These are phyloP conservation scores for Hydrophis major DNA, from an alignment of 2,797 vertebrate genomes.

Conservation along the genomic window DNA sequence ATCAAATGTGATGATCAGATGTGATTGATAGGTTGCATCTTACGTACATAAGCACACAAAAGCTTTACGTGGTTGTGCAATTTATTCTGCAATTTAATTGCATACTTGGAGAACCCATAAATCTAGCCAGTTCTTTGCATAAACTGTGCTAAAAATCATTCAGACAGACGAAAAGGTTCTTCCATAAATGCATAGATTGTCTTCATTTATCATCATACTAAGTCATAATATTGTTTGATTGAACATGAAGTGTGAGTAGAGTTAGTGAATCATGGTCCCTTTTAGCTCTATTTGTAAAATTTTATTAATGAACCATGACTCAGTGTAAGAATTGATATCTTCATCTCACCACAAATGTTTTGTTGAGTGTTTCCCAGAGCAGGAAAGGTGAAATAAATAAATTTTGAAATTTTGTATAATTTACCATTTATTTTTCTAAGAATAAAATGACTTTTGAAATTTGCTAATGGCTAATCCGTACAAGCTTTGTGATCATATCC, in stretches of 20 bases:
- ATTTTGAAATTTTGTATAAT: not conserved
- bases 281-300: not conserved
- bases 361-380: not conserved
- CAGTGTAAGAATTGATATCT: not conserved
- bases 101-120: not conserved
- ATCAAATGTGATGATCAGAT: not conserved
- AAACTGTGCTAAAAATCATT: not conserved
- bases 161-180: not conserved
- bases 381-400: not conserved
- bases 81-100: not conserved
- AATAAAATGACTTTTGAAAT: slow-evolving; percentile 47
- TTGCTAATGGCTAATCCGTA: slow-evolving; percentile 19
- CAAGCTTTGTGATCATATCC: slow-evolving; percentile 43
- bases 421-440: slow-evolving; percentile 29
- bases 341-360: not conserved
- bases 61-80: not conserved
- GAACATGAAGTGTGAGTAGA: not conserved
- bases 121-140: not conserved
- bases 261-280: not conserved
- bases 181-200: not conserved
- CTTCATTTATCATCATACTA: not conserved
- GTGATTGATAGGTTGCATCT: not conserved
- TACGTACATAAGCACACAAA: not conserved
- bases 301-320: not conserved
- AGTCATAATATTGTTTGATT: not conserved